These are phyloP conservation scores for Eristalis pertinax DNA, from an alignment of 2,888 invertebrate species.

Conservation along the genomic window DNA sequence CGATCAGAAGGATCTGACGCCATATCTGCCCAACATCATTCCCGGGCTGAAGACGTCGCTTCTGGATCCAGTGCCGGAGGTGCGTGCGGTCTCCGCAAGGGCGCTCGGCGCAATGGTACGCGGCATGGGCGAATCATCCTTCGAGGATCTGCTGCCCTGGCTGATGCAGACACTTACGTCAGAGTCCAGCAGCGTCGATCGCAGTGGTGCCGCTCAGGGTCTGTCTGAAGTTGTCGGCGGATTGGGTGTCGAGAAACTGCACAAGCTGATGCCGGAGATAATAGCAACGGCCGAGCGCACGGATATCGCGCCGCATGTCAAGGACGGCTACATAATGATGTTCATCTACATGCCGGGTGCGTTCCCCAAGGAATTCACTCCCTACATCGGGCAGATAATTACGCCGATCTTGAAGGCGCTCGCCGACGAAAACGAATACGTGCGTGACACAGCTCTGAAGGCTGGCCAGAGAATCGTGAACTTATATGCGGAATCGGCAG, in stretches of 20 bases:
- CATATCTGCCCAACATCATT: constrained; percentile 97
- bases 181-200: constrained; percentile 96
- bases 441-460: constrained; percentile 96
- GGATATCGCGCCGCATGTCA: constrained; percentile 97
- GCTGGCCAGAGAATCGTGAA: constrained; percentile 99
- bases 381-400: constrained; percentile 97
- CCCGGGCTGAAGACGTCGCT: constrained; percentile 97
- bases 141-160: constrained; percentile 98
- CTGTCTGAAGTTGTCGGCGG: constrained; percentile 99
- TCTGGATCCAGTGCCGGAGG: constrained; percentile 98
- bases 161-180: constrained; percentile 98
- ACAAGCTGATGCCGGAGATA: constrained; percentile 98
- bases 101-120: constrained; percentile 98
- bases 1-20: constrained; percentile 98
- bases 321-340: constrained; percentile 99
- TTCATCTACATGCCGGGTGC: constrained; percentile 99
- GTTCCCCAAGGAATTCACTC: constrained; percentile 96
- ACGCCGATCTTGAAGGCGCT: constrained; percentile 98
- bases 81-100: constrained; percentile 96
- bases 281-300: constrained; percentile 95
- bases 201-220: constrained; percentile 97
- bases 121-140: constrained; percentile 97
- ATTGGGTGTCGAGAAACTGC: constrained; percentile 95
- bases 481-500: constrained; percentile 97
- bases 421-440: constrained; percentile 99